Conservation (phyloP, 2,113 vertebrate genomes). For the Hypocryptadius cinnamomeus region DNA sequence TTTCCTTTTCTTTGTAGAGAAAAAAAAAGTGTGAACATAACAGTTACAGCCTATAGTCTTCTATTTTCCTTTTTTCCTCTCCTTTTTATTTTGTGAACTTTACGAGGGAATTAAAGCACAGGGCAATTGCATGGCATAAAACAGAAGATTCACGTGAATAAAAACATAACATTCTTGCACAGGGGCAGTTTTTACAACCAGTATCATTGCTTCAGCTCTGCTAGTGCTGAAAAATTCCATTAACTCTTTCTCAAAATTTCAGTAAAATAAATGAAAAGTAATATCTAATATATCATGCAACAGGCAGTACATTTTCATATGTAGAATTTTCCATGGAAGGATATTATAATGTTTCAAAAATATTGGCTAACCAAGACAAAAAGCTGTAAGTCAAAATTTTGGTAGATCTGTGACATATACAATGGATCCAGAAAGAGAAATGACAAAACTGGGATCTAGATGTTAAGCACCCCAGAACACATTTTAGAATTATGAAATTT, state of each 20-base stretch:
- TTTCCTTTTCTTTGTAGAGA: constrained; percentile 10
- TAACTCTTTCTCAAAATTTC: neutral
- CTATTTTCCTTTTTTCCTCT: neutral
- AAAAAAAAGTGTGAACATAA: constrained; percentile 24
- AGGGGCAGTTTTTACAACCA: neutral
- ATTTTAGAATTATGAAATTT: neutral
- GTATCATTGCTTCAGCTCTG: neutral
- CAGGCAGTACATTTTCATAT: neutral
- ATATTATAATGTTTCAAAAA: neutral
- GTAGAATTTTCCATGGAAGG: neutral
- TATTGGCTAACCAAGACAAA: neutral
- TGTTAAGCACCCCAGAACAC: neutral
- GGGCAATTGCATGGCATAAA: neutral
- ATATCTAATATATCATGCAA: neutral
- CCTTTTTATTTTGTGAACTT: neutral
- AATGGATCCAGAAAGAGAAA: neutral
- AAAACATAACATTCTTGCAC: neutral
- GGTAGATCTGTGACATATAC: neutral
- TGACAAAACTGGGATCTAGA: neutral
- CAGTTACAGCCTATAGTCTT: neutral
- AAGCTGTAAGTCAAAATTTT: neutral
- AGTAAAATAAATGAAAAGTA: neutral
- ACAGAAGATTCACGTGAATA: neutral
- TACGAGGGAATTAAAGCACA: constrained; percentile 25
- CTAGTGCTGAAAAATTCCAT: neutral